These are phyloP conservation scores for Amphimedon queenslandica DNA, from an alignment of 37 sponge, comb jelly and placozoan species.

Conservation along the genomic window DNA sequence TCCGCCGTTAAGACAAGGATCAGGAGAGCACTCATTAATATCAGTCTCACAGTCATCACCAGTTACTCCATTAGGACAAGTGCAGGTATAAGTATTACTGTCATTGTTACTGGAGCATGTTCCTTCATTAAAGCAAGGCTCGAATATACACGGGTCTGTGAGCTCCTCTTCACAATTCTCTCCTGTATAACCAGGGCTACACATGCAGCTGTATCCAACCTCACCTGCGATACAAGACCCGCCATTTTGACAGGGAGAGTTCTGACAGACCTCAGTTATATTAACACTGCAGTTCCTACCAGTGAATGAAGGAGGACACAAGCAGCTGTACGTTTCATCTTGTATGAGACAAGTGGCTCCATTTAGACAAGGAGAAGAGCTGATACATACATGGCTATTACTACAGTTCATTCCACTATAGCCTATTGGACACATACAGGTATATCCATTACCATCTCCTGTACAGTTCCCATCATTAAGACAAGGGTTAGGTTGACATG, in stretches of 20 bases:
- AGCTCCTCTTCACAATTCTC: background rate
- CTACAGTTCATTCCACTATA: slow-evolving; percentile 39
- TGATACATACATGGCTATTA: background rate
- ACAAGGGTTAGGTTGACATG: slow-evolving; percentile 22
- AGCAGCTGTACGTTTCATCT: slow-evolving; percentile 8
- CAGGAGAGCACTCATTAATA: slow-evolving; percentile 11
- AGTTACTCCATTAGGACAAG: slow-evolving; percentile 28
- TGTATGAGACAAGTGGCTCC: slow-evolving; percentile 17
- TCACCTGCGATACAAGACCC: background rate
- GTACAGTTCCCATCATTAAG: background rate
- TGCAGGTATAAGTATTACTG: slow-evolving; percentile 6
- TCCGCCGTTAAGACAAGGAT: background rate
- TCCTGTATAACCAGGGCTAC: slow-evolving; percentile 5
- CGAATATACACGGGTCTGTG: background rate
- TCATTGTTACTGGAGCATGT: slow-evolving; percentile 5
- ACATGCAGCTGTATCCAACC: background rate
- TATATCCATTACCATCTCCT: background rate
- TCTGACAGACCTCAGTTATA: background rate
- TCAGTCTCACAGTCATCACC: slow-evolving; percentile 24
- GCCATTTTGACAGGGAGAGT: slow-evolving; percentile 6
- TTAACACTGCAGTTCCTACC: slow-evolving; percentile 18
- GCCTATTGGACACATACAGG: slow-evolving; percentile 36
- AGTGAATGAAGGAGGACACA: slow-evolving; percentile 26
- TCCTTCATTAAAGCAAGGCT: slow-evolving; percentile 22
- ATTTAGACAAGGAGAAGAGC: slow-evolving; percentile 37